Evolutionary conservation across 2,797 vertebrate species (phyloP).

Genomic region (Sebastes paucispinis): DNA sequence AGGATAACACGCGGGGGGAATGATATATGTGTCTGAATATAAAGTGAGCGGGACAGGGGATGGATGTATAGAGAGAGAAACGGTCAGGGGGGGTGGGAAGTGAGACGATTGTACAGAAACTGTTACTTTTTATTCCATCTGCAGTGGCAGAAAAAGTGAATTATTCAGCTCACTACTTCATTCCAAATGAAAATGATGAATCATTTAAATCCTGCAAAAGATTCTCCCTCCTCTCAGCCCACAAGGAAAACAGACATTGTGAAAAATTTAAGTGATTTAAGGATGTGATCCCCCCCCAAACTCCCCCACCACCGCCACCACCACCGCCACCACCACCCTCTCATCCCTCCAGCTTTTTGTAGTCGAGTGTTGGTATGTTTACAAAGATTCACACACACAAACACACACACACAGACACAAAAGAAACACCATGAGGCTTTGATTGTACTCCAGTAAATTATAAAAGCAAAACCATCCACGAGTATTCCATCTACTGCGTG

Average conservation of each 20-base stretch:
- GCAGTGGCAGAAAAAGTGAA: conserved; percentile 74
- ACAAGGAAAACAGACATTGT: conserved; percentile 70
- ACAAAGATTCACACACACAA: conserved; percentile 55
- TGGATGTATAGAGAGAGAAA: conserved; percentile 45
- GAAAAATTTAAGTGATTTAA: conserved; percentile 66
- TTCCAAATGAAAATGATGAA: conserved; percentile 80
- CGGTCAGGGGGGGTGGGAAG: background rate
- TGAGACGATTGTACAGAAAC: conserved; percentile 76
- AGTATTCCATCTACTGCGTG: conserved; percentile 28
- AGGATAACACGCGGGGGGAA: conserved; percentile 21
- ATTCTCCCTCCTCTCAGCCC: conserved; percentile 64
- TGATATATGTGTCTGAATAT: conserved; percentile 40
- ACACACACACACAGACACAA: conserved; percentile 35
- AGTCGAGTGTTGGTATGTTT: conserved; percentile 71
- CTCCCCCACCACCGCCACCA: background rate
- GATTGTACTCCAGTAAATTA: conserved; percentile 73
- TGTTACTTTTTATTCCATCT: conserved; percentile 73
- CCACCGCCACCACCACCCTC: background rate
- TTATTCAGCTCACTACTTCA: conserved; percentile 77
- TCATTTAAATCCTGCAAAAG: conserved; percentile 77
- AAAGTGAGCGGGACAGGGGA: conserved; percentile 6
- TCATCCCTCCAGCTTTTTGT: conserved; percentile 41
- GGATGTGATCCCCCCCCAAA: conserved; percentile 39
- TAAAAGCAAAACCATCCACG: conserved; percentile 43
- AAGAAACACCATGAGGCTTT: conserved; percentile 59